Base-by-base conservation (phyloP, 2,888 invertebrate genomes). In the Drosophila anomalata region DNA sequence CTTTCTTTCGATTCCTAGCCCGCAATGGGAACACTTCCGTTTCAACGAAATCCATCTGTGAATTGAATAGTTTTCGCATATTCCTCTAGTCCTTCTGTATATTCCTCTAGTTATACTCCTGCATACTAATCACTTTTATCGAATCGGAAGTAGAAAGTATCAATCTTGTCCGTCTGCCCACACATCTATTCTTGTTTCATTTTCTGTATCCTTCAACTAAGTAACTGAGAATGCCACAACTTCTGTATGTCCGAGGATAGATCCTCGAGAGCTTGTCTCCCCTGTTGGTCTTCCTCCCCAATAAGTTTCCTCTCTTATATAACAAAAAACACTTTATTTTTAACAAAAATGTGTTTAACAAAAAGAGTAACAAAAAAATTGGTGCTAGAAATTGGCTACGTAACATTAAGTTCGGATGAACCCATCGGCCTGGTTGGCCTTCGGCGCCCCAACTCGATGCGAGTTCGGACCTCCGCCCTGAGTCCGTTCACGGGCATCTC, bases 301-400 rank as follows among this genome's bases (percentile, higher is more conserved):
- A 44, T 50, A 22, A 65, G 3, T 11, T 17, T 39, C 14, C 17
- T 7, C 4, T 47, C 36, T 29, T 54, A 17, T 42, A 6, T 20
- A 31, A 55, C 36, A 52, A 20, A 54, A 42, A 48, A 33, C 61
- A 48, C 33, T 70, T 70, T 78, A 75, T 75, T 74, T 50, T 12
- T 56, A 57, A 60, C 33, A 60, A 60, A 46, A 60, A 8, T 48
- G 31, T 55, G 31, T 17, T 60, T 60, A 72, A 78, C 60, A 57
- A 56, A 56, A 31, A 26, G 54, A 59, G 51, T 54, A 50, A 44
- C 20, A 53, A 69, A 55, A 60, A 48, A 73, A 73, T 76, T 72
- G 39, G 33, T 56, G 31, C 77, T 85, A 81, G 33, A 48, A 79
- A 86, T 81, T 77, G 72, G 66, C 86, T 81, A 81, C 51, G 61